phyloP scores from a whole-genome alignment of 2,888 invertebrate genomes.

The Prostheceraeus crozeri region DNA sequence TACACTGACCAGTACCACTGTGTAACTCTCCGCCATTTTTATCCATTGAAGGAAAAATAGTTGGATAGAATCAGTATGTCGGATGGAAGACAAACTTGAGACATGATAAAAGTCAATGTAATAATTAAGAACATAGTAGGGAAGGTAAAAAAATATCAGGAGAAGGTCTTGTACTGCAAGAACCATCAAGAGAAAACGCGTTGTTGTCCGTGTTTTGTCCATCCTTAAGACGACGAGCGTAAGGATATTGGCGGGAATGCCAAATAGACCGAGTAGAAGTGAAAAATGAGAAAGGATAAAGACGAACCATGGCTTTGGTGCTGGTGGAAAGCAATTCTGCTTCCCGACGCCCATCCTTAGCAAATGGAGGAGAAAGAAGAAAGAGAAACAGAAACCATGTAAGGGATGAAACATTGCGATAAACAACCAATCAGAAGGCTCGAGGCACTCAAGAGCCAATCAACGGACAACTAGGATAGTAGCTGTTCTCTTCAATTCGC shows the following conservation, averaged over 20 bases:
- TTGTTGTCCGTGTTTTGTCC: constrained; percentile 4
- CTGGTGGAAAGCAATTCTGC: too few species aligned
- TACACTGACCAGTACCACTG: constrained; percentile 19
- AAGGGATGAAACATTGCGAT: too few species aligned
- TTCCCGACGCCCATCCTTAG: too few species aligned
- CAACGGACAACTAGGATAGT: too few species aligned
- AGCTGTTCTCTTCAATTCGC: too few species aligned
- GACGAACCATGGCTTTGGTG: background rate
- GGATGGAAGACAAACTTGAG: background rate
- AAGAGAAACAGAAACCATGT: too few species aligned
- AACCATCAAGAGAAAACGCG: constrained; percentile 20
- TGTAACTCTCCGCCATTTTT: constrained; percentile 23
- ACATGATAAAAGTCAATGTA: background rate
- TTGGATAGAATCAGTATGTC: background rate
- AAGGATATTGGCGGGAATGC: constrained; percentile 17
- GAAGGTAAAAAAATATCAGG: background rate
- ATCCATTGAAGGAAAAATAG: background rate
- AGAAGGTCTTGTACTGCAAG: constrained; percentile 21
- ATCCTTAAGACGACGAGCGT: background rate
- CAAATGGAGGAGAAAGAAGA: too few species aligned
- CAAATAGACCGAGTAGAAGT: background rate
- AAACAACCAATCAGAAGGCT: too few species aligned
- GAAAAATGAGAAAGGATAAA: background rate
- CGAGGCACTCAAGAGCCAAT: too few species aligned
- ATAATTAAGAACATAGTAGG: background rate